phyloP scores from a whole-genome alignment of 1,140 invertebrate species.

The Leptopilina boulardi region DNA sequence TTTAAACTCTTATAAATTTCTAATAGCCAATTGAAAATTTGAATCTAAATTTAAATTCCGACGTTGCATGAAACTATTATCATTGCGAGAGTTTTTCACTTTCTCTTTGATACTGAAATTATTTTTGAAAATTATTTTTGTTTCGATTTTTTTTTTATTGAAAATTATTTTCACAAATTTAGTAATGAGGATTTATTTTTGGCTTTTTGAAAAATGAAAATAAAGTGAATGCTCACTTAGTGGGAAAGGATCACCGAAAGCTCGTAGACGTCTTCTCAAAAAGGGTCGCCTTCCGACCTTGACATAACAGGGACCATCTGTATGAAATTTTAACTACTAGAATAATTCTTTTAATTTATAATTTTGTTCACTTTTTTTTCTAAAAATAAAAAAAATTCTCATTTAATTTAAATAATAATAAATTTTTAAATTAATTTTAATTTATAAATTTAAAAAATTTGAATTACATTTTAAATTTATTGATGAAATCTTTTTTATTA shows the following conservation, averaged over 20 bases:
- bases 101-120: too few relatives aligned
- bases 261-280: slow-evolving; percentile 50
- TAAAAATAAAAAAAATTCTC: not conserved
- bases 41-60: too few relatives aligned
- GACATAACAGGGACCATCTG: slow-evolving; percentile 52
- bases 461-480: not conserved
- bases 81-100: too few relatives aligned
- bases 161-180: too few relatives aligned
- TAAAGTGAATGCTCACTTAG: not conserved
- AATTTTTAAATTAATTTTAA: too few relatives aligned
- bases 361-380: not conserved
- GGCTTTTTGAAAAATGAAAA: not conserved
- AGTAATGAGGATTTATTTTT: not conserved
- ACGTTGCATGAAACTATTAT: not conserved
- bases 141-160: not conserved
- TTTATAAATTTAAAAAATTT: not conserved
- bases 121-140: not conserved
- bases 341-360: slow-evolving; percentile 12
- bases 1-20: not conserved
- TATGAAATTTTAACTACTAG: slow-evolving; percentile 40
- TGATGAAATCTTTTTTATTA: not conserved
- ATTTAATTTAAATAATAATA: too few relatives aligned
- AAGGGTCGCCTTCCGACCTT: slow-evolving; percentile 51
- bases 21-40: not conserved
- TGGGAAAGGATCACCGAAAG: slow-evolving; percentile 26